phyloP scores from a whole-genome alignment of 2,797 vertebrate genomes.

The Apodemus agrarius region DNA sequence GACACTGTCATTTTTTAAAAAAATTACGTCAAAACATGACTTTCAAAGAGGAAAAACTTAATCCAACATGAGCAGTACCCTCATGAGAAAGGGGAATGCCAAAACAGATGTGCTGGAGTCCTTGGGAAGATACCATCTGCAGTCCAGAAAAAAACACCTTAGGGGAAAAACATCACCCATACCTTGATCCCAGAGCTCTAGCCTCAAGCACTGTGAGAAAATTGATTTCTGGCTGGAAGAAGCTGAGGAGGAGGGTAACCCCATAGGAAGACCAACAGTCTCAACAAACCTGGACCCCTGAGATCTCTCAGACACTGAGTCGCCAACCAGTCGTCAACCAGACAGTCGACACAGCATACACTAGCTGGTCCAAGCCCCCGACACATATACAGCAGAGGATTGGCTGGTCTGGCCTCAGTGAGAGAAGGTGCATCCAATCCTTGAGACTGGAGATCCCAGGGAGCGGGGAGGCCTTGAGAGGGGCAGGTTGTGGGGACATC shows the following conservation, averaged over 20 bases:
- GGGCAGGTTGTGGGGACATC: background rate
- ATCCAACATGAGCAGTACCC: background rate
- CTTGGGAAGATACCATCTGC: background rate
- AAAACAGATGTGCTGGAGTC: background rate
- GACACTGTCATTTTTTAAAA: background rate
- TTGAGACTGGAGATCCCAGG: background rate
- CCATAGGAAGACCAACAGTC: background rate
- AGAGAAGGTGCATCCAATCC: background rate
- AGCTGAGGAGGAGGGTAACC: background rate
- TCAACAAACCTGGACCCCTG: background rate
- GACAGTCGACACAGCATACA: no score
- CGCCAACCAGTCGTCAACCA: background rate
- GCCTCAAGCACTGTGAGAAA: background rate
- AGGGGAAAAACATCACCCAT: accelerated
- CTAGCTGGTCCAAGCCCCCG: background rate
- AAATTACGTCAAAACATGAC: background rate
- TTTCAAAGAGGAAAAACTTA: background rate
- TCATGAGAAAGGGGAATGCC: background rate
- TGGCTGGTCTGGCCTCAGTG: background rate
- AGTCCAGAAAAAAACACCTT: background rate
- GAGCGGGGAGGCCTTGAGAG: background rate
- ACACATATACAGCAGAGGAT: background rate
- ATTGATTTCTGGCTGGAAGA: background rate
- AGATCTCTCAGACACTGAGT: background rate
- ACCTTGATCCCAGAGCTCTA: background rate